Evolutionary conservation across 2,797 vertebrate species (phyloP).

Genomic region (Momotus momota): DNA sequence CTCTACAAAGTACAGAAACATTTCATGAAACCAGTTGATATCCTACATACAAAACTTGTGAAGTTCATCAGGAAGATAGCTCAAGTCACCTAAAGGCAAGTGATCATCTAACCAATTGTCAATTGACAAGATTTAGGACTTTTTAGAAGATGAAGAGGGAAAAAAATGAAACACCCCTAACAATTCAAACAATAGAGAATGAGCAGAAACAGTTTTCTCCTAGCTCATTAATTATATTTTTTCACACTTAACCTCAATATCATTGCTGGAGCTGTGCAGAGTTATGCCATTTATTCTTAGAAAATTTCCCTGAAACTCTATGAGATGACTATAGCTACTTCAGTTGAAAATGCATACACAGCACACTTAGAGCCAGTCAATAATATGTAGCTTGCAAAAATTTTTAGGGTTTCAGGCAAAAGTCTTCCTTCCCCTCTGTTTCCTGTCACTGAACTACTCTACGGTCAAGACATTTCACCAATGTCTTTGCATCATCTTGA

Average conservation of each 20-base stretch:
- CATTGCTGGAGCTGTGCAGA: background rate
- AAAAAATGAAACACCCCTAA: rapidly evolving
- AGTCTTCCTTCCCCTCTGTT: background rate
- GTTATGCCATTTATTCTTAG: background rate
- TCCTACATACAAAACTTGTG: background rate
- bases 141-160: background rate
- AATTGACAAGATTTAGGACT: background rate
- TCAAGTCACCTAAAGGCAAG: background rate
- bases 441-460: background rate
- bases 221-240: background rate
- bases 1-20: background rate
- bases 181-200: background rate
- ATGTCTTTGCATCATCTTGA: background rate
- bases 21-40: background rate
- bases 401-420: background rate
- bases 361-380: background rate
- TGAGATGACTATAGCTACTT: background rate
- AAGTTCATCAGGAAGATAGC: background rate
- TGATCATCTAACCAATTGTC: background rate
- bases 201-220: background rate
- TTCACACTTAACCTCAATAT: background rate
- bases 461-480: background rate
- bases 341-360: background rate
- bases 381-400: background rate
- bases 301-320: background rate